Evolutionary conservation across 1,140 invertebrate genomes (phyloP).

Genomic region (Anoplolepis gracilipes): DNA sequence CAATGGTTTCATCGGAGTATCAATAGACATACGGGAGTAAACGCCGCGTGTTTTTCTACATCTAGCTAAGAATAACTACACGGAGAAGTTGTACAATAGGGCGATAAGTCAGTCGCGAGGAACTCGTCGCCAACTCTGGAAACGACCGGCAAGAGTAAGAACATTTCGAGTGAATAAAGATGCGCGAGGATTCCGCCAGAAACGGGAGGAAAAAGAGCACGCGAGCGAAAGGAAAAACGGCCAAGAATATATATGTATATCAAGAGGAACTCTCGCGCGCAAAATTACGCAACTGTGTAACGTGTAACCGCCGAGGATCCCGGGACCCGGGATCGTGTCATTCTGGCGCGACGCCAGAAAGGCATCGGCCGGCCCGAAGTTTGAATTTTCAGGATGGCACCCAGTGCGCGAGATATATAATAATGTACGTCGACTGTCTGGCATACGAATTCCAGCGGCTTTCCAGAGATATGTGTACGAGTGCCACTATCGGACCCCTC

Average conservation of each 20-base stretch:
- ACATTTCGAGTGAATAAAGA: not conserved
- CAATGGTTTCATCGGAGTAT: not conserved
- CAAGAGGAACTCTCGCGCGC: conserved; percentile 51
- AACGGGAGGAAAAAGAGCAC: not conserved
- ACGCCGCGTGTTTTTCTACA: not conserved
- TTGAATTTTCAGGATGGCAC: conserved; percentile 62
- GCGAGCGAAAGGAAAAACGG: conserved; percentile 26
- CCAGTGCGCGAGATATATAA: conserved; percentile 61
- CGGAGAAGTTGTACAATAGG: not conserved
- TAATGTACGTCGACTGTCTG: conserved; percentile 53
- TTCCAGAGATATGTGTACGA: conserved; percentile 26
- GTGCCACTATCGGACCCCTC: not conserved
- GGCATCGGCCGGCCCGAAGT: conserved; percentile 44
- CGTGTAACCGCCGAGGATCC: conserved; percentile 32
- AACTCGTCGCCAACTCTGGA: not conserved
- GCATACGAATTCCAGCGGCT: conserved; percentile 66
- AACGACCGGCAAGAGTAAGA: not conserved
- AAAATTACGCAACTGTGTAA: conserved; percentile 66
- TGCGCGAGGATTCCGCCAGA: not conserved
- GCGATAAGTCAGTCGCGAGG: conserved; percentile 15
- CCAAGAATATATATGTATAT: conserved; percentile 61
- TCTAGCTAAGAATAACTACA: conserved; percentile 16
- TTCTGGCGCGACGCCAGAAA: conserved; percentile 64
- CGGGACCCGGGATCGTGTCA: conserved; percentile 60
- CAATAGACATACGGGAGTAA: not conserved